A percentile compares a stretch with the other conserved stretches of the same genome.
Evolutionary conservation across 2,888 invertebrate genomes (phyloP).

Genomic region (Fragum sueziense): DNA sequence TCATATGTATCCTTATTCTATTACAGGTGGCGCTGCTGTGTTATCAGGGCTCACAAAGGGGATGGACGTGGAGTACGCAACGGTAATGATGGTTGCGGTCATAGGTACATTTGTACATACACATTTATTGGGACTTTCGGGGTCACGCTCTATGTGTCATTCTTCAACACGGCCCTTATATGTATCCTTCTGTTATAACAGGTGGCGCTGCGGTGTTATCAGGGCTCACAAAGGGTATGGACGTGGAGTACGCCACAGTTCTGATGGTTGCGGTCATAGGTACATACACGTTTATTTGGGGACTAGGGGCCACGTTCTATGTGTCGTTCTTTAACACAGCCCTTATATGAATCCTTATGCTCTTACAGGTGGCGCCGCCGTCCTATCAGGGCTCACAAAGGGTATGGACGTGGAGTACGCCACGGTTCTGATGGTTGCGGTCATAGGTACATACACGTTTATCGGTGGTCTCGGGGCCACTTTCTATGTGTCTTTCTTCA

Average conservation of each 20-base stretch:
- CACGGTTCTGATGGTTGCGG: conserved; percentile 76
- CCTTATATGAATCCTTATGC: conserved; percentile 78
- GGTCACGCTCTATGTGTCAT: conserved; percentile 82
- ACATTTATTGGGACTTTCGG: conserved; percentile 81
- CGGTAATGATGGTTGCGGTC: conserved; percentile 73
- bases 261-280: conserved; percentile 69
- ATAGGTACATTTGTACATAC: conserved; percentile 60
- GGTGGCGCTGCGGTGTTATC: conserved; percentile 80
- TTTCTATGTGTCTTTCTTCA: conserved; percentile 82
- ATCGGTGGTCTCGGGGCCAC: conserved; percentile 81
- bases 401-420: conserved; percentile 79
- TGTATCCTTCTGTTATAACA: conserved; percentile 74
- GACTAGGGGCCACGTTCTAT: conserved; percentile 82
- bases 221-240: conserved; percentile 75
- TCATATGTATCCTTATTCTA: conserved; percentile 78
- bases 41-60: conserved; percentile 76
- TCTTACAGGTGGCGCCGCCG: conserved; percentile 78
- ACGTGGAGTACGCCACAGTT: conserved; percentile 78
- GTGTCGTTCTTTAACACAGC: conserved; percentile 82
- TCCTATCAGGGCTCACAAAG: conserved; percentile 78
- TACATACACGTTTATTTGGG: conserved; percentile 79
- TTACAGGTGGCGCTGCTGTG: conserved; percentile 78
- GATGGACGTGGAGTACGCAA: conserved; percentile 78
- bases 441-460: conserved; percentile 79
- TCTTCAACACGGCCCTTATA: conserved; percentile 81